A percentile compares a stretch with the other conserved stretches of the same genome.
Evolutionary conservation across 2,888 invertebrate species (phyloP).

Genomic region (Troglohyphantes excavatus): DNA sequence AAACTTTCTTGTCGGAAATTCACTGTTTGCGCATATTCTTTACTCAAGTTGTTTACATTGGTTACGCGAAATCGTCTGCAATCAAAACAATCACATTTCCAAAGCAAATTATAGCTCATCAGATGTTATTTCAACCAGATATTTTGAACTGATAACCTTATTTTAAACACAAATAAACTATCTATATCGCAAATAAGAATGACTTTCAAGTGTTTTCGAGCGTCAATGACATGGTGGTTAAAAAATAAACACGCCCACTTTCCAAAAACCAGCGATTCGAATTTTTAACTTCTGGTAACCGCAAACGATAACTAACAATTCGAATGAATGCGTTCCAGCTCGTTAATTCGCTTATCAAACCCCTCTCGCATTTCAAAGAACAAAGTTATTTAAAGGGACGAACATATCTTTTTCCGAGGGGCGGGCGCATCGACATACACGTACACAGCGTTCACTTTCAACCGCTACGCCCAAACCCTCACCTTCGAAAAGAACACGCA

Average conservation of each 20-base stretch:
- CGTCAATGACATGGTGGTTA: constrained; percentile 37
- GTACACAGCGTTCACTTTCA: constrained; percentile 63
- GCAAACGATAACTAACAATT: too few species aligned
- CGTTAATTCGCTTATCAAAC: not conserved
- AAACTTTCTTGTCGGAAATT: constrained; percentile 16
- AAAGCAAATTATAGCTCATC: too few species aligned
- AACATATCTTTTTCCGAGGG: constrained; percentile 19
- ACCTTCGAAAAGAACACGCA: constrained; percentile 64
- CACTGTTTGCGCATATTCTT: constrained; percentile 29
- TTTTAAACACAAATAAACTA: too few species aligned
- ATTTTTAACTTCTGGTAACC: not conserved
- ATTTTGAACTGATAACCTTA: too few species aligned
- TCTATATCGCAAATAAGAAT: too few species aligned
- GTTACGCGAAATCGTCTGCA: not conserved
- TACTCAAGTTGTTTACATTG: constrained; percentile 48
- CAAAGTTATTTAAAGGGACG: constrained; percentile 14
- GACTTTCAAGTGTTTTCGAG: not conserved
- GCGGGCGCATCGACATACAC: constrained; percentile 58
- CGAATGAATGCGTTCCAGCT: too few species aligned
- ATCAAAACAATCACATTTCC: not conserved
- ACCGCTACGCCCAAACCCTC: constrained; percentile 60
- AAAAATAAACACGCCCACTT: constrained; percentile 75
- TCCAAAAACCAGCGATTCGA: constrained; percentile 3
- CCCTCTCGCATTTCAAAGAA: constrained; percentile 60
- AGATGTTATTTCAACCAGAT: too few species aligned